Evolutionary conservation across 2,888 invertebrate species (phyloP), one percentile per base, ranked within the genome.

Genomic region (Dolichomitus sp.): DNA sequence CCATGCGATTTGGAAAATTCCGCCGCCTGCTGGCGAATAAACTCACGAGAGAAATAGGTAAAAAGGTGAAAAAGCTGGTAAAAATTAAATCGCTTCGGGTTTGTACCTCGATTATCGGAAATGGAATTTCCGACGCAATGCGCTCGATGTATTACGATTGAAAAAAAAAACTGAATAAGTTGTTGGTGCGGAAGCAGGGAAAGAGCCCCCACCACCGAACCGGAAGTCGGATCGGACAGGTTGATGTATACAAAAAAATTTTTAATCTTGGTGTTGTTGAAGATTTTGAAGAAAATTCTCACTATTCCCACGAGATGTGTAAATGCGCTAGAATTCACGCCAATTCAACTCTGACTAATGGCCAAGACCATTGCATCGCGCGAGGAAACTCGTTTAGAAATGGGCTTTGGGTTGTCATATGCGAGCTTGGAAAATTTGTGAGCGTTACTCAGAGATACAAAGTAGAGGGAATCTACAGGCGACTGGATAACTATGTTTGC

Each of bases 81-180:
- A 48, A 61, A 73, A 73, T 73, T 73, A 50, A 73, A 61, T 73
- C 61, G 61, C 7, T 59, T 19, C 23, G 72, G 4, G 30, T 73
- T 73, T 12, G 33, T 48, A 61, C 61, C 48, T 61, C 61, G 37
- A 61, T 73, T 73, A 73, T 73, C 61, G 72, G 61, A 61, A 61
- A 73, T 73, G 61, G 61, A 73, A 73, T 48, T 48, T 19, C 33
- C 50, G n/a, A 50, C 27, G 61, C 45, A 59, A 11, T n/a, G 50
- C 19, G 59, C 19, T 45, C 59, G 33, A 33, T 48, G 27, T 61
- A 37, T 61, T 45, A 30, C 48, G 45, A 61, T 61, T 14, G 9
- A 59, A 48, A 48, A 61, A 69, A 54, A 69, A 54, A 4, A 9
- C 11, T 0, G 14, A 37, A 61, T 40, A 19, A 61, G 3, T 61